Conservation (phyloP, 2,888 invertebrate species). For the Pristionchus entomophagus region DNA sequence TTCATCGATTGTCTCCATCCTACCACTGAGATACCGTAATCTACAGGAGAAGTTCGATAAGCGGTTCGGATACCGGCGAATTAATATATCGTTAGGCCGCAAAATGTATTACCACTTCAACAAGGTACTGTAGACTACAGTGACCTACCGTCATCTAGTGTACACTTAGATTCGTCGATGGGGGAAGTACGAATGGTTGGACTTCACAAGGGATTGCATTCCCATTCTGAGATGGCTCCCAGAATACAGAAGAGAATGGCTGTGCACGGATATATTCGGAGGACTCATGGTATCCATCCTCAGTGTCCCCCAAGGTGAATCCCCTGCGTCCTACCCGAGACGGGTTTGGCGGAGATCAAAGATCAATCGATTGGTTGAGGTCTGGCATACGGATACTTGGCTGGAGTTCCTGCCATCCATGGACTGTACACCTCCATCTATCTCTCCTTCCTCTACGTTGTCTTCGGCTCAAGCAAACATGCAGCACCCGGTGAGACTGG, state of each 20-base stretch:
- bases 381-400: conserved; percentile 77
- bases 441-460: conserved; percentile 88
- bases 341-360: background rate
- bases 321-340: background rate
- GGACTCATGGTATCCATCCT: conserved; percentile 67
- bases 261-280: conserved; percentile 61
- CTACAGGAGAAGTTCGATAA: conserved; percentile 54
- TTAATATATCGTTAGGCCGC: conserved; percentile 52
- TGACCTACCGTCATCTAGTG: background rate
- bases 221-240: conserved; percentile 64
- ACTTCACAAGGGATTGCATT: conserved; percentile 54
- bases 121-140: conserved; percentile 17
- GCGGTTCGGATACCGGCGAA: conserved; percentile 53
- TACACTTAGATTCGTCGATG: conserved; percentile 51
- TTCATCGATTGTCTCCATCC: background rate
- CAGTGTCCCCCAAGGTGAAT: conserved; percentile 66
- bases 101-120: conserved; percentile 50
- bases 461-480: conserved; percentile 90
- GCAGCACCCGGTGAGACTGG: conserved; percentile 84
- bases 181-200: conserved; percentile 58
- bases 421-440: conserved; percentile 90
- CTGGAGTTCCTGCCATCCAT: conserved; percentile 78
- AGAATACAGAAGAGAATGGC: conserved; percentile 54
- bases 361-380: conserved; percentile 47
- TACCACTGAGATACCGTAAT: background rate